Evolutionary conservation across 2,888 invertebrate species (phyloP).

Genomic region (Apeira syringaria): DNA sequence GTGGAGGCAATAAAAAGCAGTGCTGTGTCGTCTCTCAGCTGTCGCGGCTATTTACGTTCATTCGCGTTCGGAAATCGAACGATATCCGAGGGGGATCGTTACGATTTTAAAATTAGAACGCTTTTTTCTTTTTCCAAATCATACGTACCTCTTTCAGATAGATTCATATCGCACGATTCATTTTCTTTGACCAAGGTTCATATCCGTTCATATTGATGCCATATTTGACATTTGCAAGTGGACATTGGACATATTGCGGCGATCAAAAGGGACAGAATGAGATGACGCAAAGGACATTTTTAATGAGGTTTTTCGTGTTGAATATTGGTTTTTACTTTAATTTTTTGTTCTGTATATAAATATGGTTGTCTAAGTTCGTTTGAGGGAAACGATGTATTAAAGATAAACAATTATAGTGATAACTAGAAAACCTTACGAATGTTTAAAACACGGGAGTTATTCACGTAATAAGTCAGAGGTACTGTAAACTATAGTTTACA

Average conservation of each 20-base stretch:
- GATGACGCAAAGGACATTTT: constrained; percentile 13
- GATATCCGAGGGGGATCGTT: constrained; percentile 58
- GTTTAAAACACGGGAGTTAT: no score
- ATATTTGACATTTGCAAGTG: constrained; percentile 29
- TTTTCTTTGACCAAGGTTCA: constrained; percentile 8
- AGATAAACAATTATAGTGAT: no score
- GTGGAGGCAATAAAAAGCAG: constrained; percentile 80
- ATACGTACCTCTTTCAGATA: constrained; percentile 13
- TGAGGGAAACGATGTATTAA: no score
- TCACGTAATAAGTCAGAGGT: no score
- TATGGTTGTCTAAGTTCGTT: no score
- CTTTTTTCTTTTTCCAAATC: constrained; percentile 49
- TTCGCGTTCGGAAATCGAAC: constrained; percentile 75
- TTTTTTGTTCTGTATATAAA: no score
- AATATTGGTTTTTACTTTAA: neutral
- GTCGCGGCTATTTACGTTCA: constrained; percentile 80
- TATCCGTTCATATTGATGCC: constrained; percentile 42
- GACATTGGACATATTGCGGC: constrained; percentile 22
- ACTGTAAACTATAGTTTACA: no score
- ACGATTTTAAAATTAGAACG: constrained; percentile 67
- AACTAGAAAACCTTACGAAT: no score
- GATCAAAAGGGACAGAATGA: constrained; percentile 19
- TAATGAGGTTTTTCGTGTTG: constrained; percentile 15
- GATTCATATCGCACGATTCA: constrained; percentile 2
- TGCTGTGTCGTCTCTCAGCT: constrained; percentile 74